Evolutionary conservation across 2,797 vertebrate genomes (phyloP).

Genomic region (Babyrousa celebensis): DNA sequence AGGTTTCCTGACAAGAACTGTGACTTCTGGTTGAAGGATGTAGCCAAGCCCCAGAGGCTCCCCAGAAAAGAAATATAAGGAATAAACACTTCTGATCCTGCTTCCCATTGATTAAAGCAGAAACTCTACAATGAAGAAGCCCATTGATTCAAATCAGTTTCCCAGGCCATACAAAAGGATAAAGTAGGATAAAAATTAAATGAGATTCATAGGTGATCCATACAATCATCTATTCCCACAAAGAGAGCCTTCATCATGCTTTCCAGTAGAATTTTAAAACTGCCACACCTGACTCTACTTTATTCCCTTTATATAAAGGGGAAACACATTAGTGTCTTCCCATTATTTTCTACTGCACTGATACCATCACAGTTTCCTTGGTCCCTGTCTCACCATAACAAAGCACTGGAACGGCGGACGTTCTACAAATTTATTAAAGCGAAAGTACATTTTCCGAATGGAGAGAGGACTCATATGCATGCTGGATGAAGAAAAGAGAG

Average conservation of each 20-base stretch:
- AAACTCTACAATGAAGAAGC: background rate
- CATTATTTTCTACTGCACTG: background rate
- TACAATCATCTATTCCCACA: accelerated
- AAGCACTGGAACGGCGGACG: too few species aligned
- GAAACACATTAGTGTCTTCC: background rate
- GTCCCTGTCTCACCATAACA: too few species aligned
- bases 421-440: too few species aligned
- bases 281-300: background rate
- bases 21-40: background rate
- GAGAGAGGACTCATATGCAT: too few species aligned
- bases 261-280: background rate
- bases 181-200: background rate
- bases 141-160: background rate
- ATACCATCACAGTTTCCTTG: too few species aligned
- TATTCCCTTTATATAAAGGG: background rate
- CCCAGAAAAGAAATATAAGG: background rate
- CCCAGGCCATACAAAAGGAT: background rate
- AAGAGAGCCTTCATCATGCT: background rate
- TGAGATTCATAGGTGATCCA: background rate
- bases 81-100: background rate
- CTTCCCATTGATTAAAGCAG: background rate
- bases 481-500: too few species aligned
- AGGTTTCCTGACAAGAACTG: background rate
- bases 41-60: background rate
- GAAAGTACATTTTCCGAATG: too few species aligned